Base-by-base conservation (phyloP, 2,797 vertebrate species). In the Pangasius mekongensis region DNA sequence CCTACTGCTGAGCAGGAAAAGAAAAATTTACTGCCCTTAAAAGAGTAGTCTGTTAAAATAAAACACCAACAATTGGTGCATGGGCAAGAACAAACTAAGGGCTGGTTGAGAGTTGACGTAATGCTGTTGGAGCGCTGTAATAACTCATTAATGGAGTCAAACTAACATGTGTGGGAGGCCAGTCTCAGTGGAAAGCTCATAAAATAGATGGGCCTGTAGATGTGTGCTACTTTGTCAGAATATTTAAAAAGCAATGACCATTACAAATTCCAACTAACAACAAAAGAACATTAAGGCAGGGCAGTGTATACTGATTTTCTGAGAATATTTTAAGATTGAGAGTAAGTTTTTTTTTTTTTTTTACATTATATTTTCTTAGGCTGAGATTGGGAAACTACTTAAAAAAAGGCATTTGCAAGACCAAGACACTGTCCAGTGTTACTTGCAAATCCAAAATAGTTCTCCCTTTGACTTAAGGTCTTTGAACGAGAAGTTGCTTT, bases 41-140 rank as follows among this genome's bases (percentile, higher is more conserved):
- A 94, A 91, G 85, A 67, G 89, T 89, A 91, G 93, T 88, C 87
- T 52, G 89, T 90, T 90, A 69, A 86, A 66, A 81, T 88, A 91
- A 92, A 89, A 89, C 80, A 27, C 82, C 52, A 91, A 89, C 89
- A 84, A 86, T 58, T 87, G 90, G 91, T 93, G 91, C 90, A 93
- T 85, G 93, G 93, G 93, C 92, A 92, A 92, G 90, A 86, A 91
- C 91, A 93, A 95, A 95, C 94, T 94, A 95, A 94, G 88, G 89
- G 86, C 93, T 94, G 92, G 91, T 91, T 95, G 87, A 91, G 92
- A 93, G 91, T 90, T 94, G 93, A 95, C 85, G 93, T 93, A 93
- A 94, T 93, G 91, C 80, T 87, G 85, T 58, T 90, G 67, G 77
- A 92, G 88, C 92, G 91, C 92, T 90, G 56, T 90, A 91, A 88